phyloP scores from a whole-genome alignment of 2,797 vertebrate genomes.

The Scomberomorus guttatus region DNA sequence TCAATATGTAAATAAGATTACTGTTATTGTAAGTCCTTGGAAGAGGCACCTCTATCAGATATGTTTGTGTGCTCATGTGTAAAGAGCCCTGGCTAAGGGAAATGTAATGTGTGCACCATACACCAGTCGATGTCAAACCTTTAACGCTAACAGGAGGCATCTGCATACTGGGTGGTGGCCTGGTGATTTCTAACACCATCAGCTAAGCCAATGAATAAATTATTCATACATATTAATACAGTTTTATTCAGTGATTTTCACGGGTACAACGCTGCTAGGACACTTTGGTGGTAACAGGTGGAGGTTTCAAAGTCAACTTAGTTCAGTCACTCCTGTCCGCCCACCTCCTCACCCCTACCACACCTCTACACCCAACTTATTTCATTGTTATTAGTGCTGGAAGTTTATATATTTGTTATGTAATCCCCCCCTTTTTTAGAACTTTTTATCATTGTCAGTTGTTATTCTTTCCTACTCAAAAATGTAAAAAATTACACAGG shows the following conservation, averaged over 20 bases:
- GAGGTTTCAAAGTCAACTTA: slow-evolving; percentile 12
- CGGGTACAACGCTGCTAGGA: slow-evolving; percentile 43
- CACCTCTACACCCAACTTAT: neutral
- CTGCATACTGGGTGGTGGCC: neutral
- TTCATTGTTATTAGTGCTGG: too few relatives aligned
- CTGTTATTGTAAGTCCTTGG: slow-evolving; percentile 1
- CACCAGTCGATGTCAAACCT: slow-evolving; percentile 28
- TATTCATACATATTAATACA: slow-evolving; percentile 51
- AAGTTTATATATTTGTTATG: too few relatives aligned
- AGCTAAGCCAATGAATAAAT: slow-evolving; percentile 15
- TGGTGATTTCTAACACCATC: slow-evolving; percentile 3
- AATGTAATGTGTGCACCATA: neutral
- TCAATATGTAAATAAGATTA: slow-evolving; percentile 15
- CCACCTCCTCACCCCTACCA: neutral
- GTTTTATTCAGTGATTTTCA: slow-evolving; percentile 67
- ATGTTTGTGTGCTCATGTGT: neutral
- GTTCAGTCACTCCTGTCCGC: too few relatives aligned
- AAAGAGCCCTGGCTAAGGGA: neutral
- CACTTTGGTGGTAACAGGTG: slow-evolving; percentile 30
- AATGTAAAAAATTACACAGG: neutral
- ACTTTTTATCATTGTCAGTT: neutral
- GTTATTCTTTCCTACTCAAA: neutral
- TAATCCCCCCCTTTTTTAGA: too few relatives aligned
- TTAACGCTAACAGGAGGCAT: slow-evolving; percentile 25
- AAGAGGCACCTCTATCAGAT: neutral